Evolutionary conservation across 2,888 invertebrate genomes (phyloP).

Genomic region (Philopedon plagiatum): DNA sequence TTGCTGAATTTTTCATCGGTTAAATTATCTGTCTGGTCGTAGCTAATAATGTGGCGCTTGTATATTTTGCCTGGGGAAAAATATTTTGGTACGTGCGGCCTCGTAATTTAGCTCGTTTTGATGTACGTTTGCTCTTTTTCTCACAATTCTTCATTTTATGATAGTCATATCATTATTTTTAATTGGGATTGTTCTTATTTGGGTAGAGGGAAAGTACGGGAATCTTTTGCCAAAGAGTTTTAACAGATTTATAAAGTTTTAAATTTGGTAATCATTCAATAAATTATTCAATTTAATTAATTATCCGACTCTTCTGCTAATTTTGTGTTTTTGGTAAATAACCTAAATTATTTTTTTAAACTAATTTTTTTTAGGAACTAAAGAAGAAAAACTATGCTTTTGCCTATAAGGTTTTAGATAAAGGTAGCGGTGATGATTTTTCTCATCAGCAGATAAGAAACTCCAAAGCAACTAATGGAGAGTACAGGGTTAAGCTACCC

Average conservation of each 20-base stretch:
- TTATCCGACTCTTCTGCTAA: no score
- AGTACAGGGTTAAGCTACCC: slow-evolving; percentile 78
- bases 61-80: not conserved
- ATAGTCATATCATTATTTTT: no score
- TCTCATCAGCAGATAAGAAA: slow-evolving; percentile 77
- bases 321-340: no score
- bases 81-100: not conserved
- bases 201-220: no score
- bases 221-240: no score
- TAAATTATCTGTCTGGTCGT: slow-evolving; percentile 7
- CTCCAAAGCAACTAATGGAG: slow-evolving; percentile 76
- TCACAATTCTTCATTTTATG: not conserved
- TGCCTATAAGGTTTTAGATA: slow-evolving; percentile 76
- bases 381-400: slow-evolving; percentile 74
- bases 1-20: not conserved
- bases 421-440: slow-evolving; percentile 77
- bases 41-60: no score
- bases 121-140: not conserved
- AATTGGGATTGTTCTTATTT: no score
- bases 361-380: slow-evolving; percentile 51
- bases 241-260: no score
- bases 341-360: no score
- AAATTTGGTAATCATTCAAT: not conserved
- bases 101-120: no score
- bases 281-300: not conserved